Evolutionary conservation across 2,888 invertebrate genomes (phyloP).

Genomic region (Drosophila prostipennis): DNA sequence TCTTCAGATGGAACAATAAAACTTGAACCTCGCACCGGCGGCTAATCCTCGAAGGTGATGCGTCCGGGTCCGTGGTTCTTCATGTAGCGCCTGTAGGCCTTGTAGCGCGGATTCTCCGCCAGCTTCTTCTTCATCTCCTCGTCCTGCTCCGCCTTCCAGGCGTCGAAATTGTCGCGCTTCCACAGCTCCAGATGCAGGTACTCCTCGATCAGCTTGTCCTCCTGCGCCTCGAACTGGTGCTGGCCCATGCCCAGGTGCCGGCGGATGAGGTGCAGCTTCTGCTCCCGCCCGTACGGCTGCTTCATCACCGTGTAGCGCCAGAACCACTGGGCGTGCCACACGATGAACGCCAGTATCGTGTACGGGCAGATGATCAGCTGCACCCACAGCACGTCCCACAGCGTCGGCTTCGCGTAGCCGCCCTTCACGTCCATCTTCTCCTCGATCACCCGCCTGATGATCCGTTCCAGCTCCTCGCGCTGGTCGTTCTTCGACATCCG

Average conservation of each 20-base stretch:
- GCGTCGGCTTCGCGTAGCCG: conserved; percentile 93
- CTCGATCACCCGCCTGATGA: conserved; percentile 92
- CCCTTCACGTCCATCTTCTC: conserved; percentile 97
- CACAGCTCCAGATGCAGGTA: conserved; percentile 91
- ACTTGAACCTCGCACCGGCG: conserved; percentile 67
- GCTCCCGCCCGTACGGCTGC: conserved; percentile 91
- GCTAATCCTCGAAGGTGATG: conserved; percentile 94
- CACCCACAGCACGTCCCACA: conserved; percentile 92
- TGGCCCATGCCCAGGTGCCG: conserved; percentile 90
- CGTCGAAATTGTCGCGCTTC: conserved; percentile 91
- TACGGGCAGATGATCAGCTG: conserved; percentile 93
- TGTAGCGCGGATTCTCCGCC: conserved; percentile 94
- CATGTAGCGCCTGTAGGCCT: conserved; percentile 94
- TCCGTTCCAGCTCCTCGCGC: conserved; percentile 91
- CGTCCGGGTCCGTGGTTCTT: conserved; percentile 95
- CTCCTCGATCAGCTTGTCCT: conserved; percentile 90
- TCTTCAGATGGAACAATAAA: conserved; percentile 72
- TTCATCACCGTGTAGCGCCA: conserved; percentile 91
- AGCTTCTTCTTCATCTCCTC: conserved; percentile 93
- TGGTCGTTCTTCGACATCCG: conserved; percentile 87
- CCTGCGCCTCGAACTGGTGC: conserved; percentile 89
- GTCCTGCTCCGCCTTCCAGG: conserved; percentile 93
- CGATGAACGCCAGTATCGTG: conserved; percentile 88
- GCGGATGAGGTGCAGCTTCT: conserved; percentile 93
- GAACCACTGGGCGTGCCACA: conserved; percentile 92